Conservation (phyloP, 2,797 vertebrate species). For the Perodicticus potto region DNA sequence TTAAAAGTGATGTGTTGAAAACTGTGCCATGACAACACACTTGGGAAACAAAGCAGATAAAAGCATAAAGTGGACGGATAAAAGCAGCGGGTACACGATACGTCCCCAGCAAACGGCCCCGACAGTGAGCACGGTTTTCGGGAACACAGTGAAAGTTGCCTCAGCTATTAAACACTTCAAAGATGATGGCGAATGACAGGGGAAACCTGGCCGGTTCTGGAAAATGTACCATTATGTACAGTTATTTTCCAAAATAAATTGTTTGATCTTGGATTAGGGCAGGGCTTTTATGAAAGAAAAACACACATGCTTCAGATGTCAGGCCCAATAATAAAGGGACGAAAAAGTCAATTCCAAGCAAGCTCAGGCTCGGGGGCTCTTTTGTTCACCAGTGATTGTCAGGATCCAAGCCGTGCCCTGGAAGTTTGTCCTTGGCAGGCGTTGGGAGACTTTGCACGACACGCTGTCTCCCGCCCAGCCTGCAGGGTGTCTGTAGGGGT, state of each 20-base stretch:
- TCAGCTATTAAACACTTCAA: conserved; percentile 67
- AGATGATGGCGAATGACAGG: conserved; percentile 46
- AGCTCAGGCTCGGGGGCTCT: background rate
- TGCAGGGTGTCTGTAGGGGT: background rate
- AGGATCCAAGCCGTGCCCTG: background rate
- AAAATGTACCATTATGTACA: conserved; percentile 70
- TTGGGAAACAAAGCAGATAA: conserved; percentile 54
- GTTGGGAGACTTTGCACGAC: background rate
- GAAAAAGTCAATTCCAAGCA: conserved; percentile 48
- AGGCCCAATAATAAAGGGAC: conserved; percentile 42
- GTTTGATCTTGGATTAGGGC: conserved; percentile 74
- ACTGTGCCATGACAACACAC: background rate
- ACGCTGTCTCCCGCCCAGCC: background rate
- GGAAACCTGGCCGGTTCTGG: conserved; percentile 28
- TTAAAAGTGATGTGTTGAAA: background rate
- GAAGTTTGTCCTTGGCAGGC: background rate
- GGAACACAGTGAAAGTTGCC: background rate
- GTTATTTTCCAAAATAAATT: conserved; percentile 79
- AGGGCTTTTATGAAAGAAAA: conserved; percentile 66
- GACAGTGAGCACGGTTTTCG: background rate
- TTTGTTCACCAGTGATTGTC: background rate
- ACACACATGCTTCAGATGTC: conserved; percentile 54
- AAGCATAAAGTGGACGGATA: conserved; percentile 27
- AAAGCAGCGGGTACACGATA: background rate
- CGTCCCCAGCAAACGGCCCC: background rate